phyloP scores from a whole-genome alignment of 2,888 invertebrate genomes.

The Drosophila fulvimacula region DNA sequence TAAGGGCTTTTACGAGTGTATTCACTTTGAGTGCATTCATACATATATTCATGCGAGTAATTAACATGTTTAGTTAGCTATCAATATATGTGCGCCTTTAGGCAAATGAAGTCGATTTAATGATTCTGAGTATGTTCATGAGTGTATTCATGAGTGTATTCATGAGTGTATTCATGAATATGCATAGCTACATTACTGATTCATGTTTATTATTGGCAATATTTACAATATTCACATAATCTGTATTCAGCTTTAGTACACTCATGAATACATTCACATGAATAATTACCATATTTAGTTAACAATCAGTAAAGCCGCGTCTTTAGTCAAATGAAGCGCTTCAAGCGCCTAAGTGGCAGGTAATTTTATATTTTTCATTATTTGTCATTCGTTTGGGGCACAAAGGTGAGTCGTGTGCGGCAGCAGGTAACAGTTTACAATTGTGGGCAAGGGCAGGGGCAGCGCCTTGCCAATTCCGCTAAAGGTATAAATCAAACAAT shows the following conservation, averaged over 20 bases:
- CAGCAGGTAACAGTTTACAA: neutral
- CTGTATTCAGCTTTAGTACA: slow-evolving; percentile 10
- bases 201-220: neutral
- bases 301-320: neutral
- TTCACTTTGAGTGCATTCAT: slow-evolving; percentile 9
- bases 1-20: slow-evolving; percentile 5
- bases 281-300: slow-evolving; percentile 8
- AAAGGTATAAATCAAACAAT: slow-evolving; percentile 78
- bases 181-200: neutral
- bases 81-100: neutral
- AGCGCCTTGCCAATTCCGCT: slow-evolving; percentile 66
- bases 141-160: slow-evolving; percentile 1
- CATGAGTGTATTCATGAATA: slow-evolving; percentile 9
- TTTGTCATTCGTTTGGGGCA: slow-evolving; percentile 67
- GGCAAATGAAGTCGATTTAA: slow-evolving; percentile 5
- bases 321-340: slow-evolving; percentile 16
- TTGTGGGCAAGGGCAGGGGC: slow-evolving; percentile 4
- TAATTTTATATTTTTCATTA: slow-evolving; percentile 77
- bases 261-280: slow-evolving; percentile 4
- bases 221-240: neutral
- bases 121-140: slow-evolving; percentile 21
- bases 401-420: neutral
- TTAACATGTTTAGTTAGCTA: neutral
- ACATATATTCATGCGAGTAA: neutral
- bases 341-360: slow-evolving; percentile 57